Evolutionary conservation across 2,113 vertebrate species (phyloP), one percentile per base, ranked within the genome.

Genomic region (Asarcornis scutulata): DNA sequence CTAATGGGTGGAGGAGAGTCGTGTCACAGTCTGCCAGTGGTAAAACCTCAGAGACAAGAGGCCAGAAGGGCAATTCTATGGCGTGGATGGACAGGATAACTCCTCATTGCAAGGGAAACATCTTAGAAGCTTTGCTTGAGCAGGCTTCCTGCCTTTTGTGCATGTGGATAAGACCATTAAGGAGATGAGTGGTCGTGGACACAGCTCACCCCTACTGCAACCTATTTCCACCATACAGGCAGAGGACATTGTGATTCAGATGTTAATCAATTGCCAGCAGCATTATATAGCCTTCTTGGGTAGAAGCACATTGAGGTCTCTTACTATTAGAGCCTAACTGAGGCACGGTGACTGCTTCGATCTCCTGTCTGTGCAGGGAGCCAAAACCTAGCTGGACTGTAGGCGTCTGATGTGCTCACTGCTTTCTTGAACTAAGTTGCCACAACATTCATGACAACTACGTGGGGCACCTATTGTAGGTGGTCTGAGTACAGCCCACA

Each of bases 221-320:
- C 83, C 89, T 93, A 63, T 94, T 96, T 90, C 90, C 72, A 72
- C 62, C 50, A 50, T 13, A 74, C 38, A 85, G 83, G 50, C 36
- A 90, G 60, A 91, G 83, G 73, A 89, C 83, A 84, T 74, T 3
- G 42, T 89, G 83, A 83, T 92, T 92, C 73, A 81, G 68, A 83
- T 90, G 64, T 74, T 95, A 91, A 92, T 95, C 93, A 62, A 78
- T 40, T 96, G 67, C 92, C 95, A 90, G 85, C 75, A 91, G 50
- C 38, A 55, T 72, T 56, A 75, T 48, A 21, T 42, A 72, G 38
- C 53, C 78, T 91, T 10, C 66, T 76, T 40, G 48, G 64, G 56
- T 73, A 88, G 83, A 75, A 66, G 71, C 9, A 79, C n/a, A 44
- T 3, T 60, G 62, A 79, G 67, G 42, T 23, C 11, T 89, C 34